Evolutionary conservation across 2,113 vertebrate species (phyloP).

Genomic region (Heptranchias perlo): DNA sequence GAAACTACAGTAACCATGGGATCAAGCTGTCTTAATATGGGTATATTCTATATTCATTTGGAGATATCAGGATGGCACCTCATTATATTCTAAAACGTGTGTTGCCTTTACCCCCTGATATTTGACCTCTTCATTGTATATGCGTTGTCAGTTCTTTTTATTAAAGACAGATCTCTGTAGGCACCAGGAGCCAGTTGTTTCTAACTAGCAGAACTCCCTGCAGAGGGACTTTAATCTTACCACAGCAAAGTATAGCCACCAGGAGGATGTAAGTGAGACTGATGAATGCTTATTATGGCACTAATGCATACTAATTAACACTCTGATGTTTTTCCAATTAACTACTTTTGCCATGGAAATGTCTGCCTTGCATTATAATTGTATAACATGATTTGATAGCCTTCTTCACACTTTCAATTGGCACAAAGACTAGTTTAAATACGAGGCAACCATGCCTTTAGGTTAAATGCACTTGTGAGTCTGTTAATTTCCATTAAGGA

Average conservation of each 20-base stretch:
- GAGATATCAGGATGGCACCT: slow-evolving; percentile 27
- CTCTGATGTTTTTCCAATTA: slow-evolving; percentile 25
- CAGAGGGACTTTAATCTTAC: slow-evolving; percentile 32
- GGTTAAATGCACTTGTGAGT: background rate
- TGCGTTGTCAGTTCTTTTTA: slow-evolving; percentile 23
- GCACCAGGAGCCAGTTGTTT: slow-evolving; percentile 17
- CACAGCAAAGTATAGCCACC: slow-evolving; percentile 20
- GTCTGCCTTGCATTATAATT: slow-evolving; percentile 20
- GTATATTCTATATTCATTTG: slow-evolving; percentile 7
- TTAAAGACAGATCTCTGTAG: slow-evolving; percentile 28
- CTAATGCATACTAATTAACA: slow-evolving; percentile 28
- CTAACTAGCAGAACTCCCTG: slow-evolving; percentile 25
- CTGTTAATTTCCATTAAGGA: background rate
- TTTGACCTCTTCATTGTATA: slow-evolving; percentile 24
- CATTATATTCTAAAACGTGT: background rate
- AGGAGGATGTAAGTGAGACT: slow-evolving; percentile 30
- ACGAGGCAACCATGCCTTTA: too few species aligned
- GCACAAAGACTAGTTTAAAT: background rate
- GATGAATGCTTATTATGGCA: slow-evolving; percentile 18
- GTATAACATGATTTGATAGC: background rate
- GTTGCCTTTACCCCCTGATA: slow-evolving; percentile 13
- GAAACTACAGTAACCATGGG: slow-evolving; percentile 9
- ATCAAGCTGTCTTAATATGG: slow-evolving; percentile 25
- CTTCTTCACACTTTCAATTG: background rate
- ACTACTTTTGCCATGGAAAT: slow-evolving; percentile 14